These are phyloP conservation scores for Aphelenchoides fujianensis DNA, from an alignment of 1,140 invertebrate genomes.

Conservation along the genomic window DNA sequence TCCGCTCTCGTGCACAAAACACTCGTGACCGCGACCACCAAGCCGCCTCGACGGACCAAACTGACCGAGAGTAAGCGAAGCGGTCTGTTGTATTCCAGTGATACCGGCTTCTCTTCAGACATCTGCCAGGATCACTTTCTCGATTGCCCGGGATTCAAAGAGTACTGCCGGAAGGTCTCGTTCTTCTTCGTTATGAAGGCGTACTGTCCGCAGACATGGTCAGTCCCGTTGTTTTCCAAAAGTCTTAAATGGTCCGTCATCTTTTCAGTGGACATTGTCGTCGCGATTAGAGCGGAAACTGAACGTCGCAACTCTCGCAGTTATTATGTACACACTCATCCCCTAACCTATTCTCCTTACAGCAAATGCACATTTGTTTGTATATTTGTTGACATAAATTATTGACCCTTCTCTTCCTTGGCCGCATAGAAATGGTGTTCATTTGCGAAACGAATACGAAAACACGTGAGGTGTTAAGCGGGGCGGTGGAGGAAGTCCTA, in stretches of 20 bases:
- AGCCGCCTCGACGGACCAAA: conserved; percentile 2
- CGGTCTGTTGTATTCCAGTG: not conserved
- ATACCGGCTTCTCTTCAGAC: not conserved
- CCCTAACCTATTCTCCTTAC: not conserved
- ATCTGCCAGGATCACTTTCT: conserved; percentile 57
- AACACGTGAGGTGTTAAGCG: no score
- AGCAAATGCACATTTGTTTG: not conserved
- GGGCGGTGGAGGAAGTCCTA: no score
- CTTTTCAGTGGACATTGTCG: not conserved
- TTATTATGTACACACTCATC: no score
- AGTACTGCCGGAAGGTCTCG: conserved; percentile 59
- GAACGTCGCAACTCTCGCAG: not conserved
- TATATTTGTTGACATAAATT: conserved; percentile 2
- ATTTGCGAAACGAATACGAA: no score
- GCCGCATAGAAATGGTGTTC: no score
- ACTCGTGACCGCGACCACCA: conserved; percentile 10
- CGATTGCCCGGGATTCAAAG: conserved; percentile 58
- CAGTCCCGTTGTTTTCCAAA: no score
- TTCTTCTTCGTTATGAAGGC: conserved; percentile 62
- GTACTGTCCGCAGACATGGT: conserved; percentile 55
- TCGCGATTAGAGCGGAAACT: not conserved
- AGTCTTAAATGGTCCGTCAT: not conserved
- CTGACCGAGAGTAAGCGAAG: not conserved
- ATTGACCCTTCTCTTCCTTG: no score
- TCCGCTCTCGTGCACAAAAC: conserved; percentile 16